These are phyloP conservation scores for Brachyhypopomus occidentalis DNA, from an alignment of 2,113 vertebrate genomes.

Conservation along the genomic window DNA sequence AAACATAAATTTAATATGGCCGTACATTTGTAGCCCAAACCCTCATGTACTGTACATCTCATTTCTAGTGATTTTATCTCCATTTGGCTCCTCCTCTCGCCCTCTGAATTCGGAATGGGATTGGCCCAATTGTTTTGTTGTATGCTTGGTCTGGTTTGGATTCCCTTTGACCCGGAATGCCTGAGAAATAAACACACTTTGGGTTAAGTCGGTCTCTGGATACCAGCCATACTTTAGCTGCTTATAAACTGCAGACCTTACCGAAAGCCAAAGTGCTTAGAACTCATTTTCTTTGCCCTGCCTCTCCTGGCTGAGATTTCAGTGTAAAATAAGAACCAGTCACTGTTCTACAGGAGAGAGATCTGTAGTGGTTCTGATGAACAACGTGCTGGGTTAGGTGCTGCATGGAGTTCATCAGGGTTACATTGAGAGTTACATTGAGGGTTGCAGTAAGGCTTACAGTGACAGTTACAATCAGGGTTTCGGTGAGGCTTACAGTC, in stretches of 20 bases:
- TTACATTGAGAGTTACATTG: too few species aligned
- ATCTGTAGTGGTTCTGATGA: slow-evolving; percentile 28
- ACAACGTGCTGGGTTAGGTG: slow-evolving; percentile 10
- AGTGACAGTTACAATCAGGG: too few species aligned
- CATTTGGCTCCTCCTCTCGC: background rate
- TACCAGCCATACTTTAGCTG: slow-evolving; percentile 33
- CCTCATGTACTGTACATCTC: too few species aligned
- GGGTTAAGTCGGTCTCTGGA: slow-evolving; percentile 13
- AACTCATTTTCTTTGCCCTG: background rate
- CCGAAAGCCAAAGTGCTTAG: slow-evolving; percentile 25
- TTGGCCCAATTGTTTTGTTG: slow-evolving; percentile 26
- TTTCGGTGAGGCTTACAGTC: too few species aligned
- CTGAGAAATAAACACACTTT: slow-evolving; percentile 43
- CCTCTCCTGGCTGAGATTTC: slow-evolving; percentile 17
- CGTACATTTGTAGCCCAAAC: too few species aligned
- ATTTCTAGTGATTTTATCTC: background rate
- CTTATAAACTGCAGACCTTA: slow-evolving; percentile 40
- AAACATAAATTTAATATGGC: too few species aligned
- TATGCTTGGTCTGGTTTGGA: slow-evolving; percentile 11
- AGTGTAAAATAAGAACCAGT: slow-evolving; percentile 6
- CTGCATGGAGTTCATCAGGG: background rate
- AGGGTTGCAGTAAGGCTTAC: too few species aligned
- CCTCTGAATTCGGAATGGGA: slow-evolving; percentile 1
- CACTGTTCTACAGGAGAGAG: slow-evolving; percentile 27
- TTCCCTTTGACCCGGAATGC: slow-evolving; percentile 27